phyloP scores from a whole-genome alignment of 1,140 invertebrate genomes.

The Platyscapa corneri region DNA sequence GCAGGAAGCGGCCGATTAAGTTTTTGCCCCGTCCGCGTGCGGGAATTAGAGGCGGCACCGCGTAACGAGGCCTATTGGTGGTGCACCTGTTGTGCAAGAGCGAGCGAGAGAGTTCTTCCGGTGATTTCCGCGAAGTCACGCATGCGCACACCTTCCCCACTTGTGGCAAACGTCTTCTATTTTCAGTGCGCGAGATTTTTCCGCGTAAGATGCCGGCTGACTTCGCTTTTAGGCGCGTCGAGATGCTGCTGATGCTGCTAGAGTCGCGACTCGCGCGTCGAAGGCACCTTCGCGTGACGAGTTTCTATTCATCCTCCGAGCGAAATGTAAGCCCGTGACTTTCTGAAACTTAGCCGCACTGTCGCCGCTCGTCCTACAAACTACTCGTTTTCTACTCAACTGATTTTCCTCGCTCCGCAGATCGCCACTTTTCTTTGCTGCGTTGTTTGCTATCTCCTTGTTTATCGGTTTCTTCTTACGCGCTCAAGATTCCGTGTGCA shows the following conservation, averaged over 20 bases:
- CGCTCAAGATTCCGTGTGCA: not conserved
- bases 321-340: not conserved
- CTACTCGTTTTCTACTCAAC: not conserved
- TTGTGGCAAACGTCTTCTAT: not conserved
- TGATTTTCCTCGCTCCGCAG: not conserved
- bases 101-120: not conserved
- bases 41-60: slow-evolving; percentile 64
- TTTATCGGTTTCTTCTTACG: not conserved
- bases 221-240: not conserved
- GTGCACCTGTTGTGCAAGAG: slow-evolving; percentile 53
- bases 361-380: not conserved
- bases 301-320: not conserved
- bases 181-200: not conserved
- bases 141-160: not conserved
- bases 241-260: not conserved
- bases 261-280: too few relatives aligned
- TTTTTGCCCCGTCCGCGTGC: slow-evolving; percentile 63
- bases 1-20: slow-evolving; percentile 71
- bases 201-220: too few relatives aligned
- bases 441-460: not conserved
- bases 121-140: slow-evolving; percentile 10
- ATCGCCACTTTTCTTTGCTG: not conserved
- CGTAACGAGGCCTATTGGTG: slow-evolving; percentile 47
- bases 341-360: not conserved
- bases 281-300: not conserved